Evolutionary conservation across 2,888 invertebrate genomes (phyloP).

Genomic region (Notocelia uddmanniana): DNA sequence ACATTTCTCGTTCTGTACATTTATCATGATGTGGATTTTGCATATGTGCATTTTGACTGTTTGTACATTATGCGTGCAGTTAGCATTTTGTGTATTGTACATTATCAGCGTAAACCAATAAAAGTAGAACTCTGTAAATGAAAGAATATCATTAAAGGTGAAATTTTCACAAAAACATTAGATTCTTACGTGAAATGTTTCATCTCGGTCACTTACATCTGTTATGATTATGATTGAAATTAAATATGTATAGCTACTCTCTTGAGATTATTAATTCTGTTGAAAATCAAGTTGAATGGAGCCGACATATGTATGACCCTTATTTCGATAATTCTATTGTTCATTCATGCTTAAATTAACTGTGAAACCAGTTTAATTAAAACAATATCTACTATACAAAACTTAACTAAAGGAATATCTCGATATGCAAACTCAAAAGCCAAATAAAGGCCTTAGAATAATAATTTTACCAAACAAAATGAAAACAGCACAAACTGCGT

Average conservation of each 20-base stretch:
- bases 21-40: no score
- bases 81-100: no score
- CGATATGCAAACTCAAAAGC: background rate
- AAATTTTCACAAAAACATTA: no score
- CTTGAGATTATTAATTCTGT: no score
- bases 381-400: slow-evolving; percentile 12
- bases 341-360: background rate
- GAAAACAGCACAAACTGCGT: slow-evolving; percentile 7
- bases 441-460: slow-evolving; percentile 23
- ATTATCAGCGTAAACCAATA: no score
- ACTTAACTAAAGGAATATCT: slow-evolving; percentile 19
- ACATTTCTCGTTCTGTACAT: no score
- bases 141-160: no score
- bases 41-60: no score
- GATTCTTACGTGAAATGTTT: background rate
- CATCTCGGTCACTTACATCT: background rate
- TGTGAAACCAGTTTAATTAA: slow-evolving; percentile 10
- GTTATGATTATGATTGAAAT: no score
- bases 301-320: background rate
- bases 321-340: slow-evolving; percentile 3
- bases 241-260: no score
- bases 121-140: no score
- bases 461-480: slow-evolving; percentile 13
- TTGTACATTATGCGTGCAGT: no score
- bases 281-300: background rate